Percentiles rank a stretch among this genome's conserved stretches.
Conservation (phyloP, 2,888 invertebrate species). For the Hybos culiciformis region DNA sequence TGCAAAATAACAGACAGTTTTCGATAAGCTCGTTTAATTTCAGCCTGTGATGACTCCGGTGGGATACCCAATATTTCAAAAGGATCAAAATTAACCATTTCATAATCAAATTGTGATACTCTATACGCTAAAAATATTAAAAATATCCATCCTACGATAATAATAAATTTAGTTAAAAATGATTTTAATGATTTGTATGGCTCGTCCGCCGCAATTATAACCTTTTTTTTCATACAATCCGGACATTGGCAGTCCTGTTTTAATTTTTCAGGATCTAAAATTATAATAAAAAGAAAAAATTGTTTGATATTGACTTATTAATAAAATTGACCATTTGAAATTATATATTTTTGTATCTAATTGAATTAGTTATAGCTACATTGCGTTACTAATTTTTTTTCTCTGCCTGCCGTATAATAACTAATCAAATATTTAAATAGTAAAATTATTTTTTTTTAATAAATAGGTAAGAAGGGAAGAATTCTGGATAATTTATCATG, state of each 20-base stretch:
- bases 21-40: slow-evolving; percentile 92
- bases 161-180: slow-evolving; percentile 60
- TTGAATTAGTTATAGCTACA: no score
- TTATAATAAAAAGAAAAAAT: no score
- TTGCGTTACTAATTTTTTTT: no score
- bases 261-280: slow-evolving; percentile 57
- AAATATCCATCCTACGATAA: slow-evolving; percentile 70
- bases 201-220: slow-evolving; percentile 67
- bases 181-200: slow-evolving; percentile 79
- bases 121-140: slow-evolving; percentile 74
- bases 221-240: slow-evolving; percentile 72
- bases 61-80: slow-evolving; percentile 89
- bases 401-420: no score
- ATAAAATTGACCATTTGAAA: no score
- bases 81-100: slow-evolving; percentile 98
- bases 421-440: no score
- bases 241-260: slow-evolving; percentile 79
- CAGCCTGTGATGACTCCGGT: slow-evolving; percentile 67
- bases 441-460: no score
- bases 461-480: no score
- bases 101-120: slow-evolving; percentile 93
- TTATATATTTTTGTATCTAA: no score
- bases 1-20: slow-evolving; percentile 86
- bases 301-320: no score
- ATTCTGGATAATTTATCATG: no score